These are phyloP conservation scores for Cichlasoma orientale DNA, from an alignment of 2,797 vertebrate species.

Conservation along the genomic window DNA sequence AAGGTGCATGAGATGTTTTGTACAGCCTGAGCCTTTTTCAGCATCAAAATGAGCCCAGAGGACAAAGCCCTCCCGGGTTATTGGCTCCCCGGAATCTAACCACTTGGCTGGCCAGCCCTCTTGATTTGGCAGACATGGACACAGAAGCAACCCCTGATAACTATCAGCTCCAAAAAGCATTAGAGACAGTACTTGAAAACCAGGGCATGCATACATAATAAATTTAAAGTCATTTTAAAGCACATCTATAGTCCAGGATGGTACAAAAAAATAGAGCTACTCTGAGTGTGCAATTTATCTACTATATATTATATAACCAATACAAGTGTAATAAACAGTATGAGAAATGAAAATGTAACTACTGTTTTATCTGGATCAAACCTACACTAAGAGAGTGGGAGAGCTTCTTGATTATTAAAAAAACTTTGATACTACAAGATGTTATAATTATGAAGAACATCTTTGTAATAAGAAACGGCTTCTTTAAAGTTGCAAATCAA, in stretches of 20 bases:
- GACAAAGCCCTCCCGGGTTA: conserved; percentile 75
- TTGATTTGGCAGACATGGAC: conserved; percentile 59
- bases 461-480: not conserved
- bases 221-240: not conserved
- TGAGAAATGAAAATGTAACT: not conserved
- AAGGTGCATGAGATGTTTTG: conserved; percentile 55
- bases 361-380: not conserved
- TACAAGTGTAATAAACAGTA: not conserved
- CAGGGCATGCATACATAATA: conserved; percentile 13
- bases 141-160: conserved; percentile 56
- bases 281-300: not conserved
- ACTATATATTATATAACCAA: not conserved
- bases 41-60: conserved; percentile 72
- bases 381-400: not conserved
- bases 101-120: conserved; percentile 61
- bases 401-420: not conserved
- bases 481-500: not conserved
- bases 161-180: conserved; percentile 32
- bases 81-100: conserved; percentile 75
- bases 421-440: too few relatives aligned
- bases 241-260: not conserved
- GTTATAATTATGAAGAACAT: not conserved
- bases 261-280: not conserved
- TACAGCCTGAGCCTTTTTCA: conserved; percentile 55
- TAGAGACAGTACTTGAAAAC: conserved; percentile 23